Percentiles rank a stretch among this genome's conserved stretches.
These are phyloP conservation scores for Hyles euphorbiae DNA, from an alignment of 1,140 invertebrate species.

Conservation along the genomic window DNA sequence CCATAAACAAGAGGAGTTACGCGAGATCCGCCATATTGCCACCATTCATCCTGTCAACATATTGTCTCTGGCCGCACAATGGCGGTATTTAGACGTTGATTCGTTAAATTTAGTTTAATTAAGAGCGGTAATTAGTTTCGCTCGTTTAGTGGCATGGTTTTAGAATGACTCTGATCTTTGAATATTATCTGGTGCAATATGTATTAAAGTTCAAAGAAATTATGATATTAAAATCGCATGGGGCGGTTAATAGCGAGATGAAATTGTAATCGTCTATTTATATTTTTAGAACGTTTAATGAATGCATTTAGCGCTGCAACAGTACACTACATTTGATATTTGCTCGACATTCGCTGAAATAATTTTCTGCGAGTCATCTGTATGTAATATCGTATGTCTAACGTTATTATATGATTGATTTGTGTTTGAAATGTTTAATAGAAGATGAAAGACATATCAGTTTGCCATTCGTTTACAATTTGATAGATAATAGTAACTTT, in stretches of 20 bases:
- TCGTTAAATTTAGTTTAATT: constrained; percentile 57
- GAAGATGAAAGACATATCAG: too few relatives aligned
- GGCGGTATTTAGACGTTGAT: constrained; percentile 60
- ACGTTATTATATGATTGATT: too few relatives aligned
- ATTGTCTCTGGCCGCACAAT: constrained; percentile 64
- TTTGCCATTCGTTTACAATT: too few relatives aligned
- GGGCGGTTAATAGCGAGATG: too few relatives aligned
- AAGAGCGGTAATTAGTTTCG: constrained; percentile 59
- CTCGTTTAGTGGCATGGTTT: constrained; percentile 21
- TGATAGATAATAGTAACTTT: too few relatives aligned
- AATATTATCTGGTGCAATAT: constrained; percentile 20
- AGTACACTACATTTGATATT: too few relatives aligned
- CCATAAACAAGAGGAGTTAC: constrained; percentile 64
- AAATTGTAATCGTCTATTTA: too few relatives aligned
- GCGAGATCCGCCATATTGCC: constrained; percentile 60
- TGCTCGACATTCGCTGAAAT: too few relatives aligned
- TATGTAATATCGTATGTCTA: too few relatives aligned
- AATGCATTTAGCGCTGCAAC: neutral
- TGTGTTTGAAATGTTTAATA: too few relatives aligned
- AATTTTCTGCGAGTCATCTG: too few relatives aligned
- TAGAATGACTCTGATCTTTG: constrained; percentile 22
- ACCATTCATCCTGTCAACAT: constrained; percentile 68
- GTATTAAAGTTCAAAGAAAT: constrained; percentile 26
- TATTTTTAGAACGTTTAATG: too few relatives aligned
- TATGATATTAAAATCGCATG: constrained; percentile 18